Conservation (phyloP, 2,888 invertebrate species). For the Lacanobia oleracea region DNA sequence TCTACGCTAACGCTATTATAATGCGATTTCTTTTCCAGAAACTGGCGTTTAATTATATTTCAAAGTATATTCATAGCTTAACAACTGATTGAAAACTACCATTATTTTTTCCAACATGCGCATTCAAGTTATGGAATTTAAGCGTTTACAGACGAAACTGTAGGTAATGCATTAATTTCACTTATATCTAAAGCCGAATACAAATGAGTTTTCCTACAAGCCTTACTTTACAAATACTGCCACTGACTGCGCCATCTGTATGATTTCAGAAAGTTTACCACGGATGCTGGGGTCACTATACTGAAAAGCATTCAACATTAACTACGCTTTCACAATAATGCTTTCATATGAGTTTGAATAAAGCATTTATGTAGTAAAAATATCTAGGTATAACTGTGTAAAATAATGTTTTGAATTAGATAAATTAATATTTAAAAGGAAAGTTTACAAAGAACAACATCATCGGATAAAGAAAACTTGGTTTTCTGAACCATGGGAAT, state of each 20-base stretch:
- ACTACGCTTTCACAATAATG: background rate
- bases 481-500: background rate
- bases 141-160: no score
- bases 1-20: no score
- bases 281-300: conserved; percentile 1
- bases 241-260: conserved; percentile 56
- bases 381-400: background rate
- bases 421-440: background rate
- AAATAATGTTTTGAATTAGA: background rate
- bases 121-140: no score
- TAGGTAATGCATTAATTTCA: no score
- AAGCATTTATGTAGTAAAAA: background rate
- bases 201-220: background rate
- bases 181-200: background rate
- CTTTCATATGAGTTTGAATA: background rate
- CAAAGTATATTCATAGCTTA: no score
- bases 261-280: conserved; percentile 23
- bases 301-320: background rate
- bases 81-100: no score
- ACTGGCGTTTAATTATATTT: no score
- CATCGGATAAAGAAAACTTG: background rate
- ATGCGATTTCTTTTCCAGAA: no score
- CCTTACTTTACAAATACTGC: background rate
- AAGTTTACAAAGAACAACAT: background rate
- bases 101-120: no score